Conservation (phyloP, 1,140 invertebrate species). For the Trinorchestia longiramus region DNA sequence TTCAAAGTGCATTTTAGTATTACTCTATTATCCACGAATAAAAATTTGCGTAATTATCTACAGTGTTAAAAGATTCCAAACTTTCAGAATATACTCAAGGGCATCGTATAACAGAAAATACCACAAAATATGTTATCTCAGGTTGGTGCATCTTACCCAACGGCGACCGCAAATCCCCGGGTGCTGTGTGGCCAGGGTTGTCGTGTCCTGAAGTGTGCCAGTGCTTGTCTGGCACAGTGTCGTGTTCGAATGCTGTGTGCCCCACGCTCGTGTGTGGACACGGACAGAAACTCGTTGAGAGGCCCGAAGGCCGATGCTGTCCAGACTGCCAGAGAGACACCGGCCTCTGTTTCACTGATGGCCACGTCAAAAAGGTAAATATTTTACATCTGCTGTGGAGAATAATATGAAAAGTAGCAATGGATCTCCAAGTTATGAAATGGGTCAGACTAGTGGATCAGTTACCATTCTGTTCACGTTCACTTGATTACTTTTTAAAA, state of each 20-base stretch:
- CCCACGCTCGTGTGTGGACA: slow-evolving; percentile 32
- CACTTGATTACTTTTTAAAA: too few relatives aligned
- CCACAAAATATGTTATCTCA: neutral
- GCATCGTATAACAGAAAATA: neutral
- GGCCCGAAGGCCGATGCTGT: slow-evolving; percentile 43
- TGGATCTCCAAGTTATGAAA: too few relatives aligned
- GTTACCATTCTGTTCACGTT: too few relatives aligned
- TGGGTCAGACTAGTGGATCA: too few relatives aligned
- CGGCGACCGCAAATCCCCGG: neutral
- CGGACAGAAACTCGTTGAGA: slow-evolving; percentile 36
- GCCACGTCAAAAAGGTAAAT: slow-evolving; percentile 43
- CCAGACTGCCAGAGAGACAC: slow-evolving; percentile 36
- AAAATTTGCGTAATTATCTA: neutral
- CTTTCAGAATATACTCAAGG: neutral
- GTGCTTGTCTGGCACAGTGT: neutral
- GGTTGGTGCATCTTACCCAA: slow-evolving; percentile 22
- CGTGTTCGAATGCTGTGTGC: slow-evolving; percentile 27
- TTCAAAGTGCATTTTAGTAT: neutral
- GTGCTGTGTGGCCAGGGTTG: neutral
- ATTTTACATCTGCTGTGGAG: neutral
- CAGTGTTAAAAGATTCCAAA: neutral
- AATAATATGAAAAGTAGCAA: neutral
- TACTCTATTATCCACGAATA: neutral
- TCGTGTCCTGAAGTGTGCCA: slow-evolving; percentile 47
- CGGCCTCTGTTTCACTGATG: slow-evolving; percentile 26